These are phyloP conservation scores for Rhagonycha fulva DNA, from an alignment of 2,888 invertebrate species.

Conservation along the genomic window DNA sequence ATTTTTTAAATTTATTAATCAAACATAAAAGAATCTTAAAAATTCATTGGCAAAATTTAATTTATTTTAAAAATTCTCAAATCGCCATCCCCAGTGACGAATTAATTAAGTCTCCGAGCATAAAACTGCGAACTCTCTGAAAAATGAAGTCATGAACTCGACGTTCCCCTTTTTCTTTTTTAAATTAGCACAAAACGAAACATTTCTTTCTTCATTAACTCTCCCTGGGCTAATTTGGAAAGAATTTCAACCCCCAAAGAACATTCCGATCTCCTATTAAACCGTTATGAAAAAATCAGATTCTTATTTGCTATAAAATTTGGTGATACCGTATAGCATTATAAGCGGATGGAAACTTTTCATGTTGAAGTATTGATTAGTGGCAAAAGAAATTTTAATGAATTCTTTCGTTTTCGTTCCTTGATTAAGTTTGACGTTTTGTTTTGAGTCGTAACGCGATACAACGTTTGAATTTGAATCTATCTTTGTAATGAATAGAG, in stretches of 20 bases:
- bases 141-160: conserved; percentile 52
- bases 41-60: conserved; percentile 48
- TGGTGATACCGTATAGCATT: not conserved
- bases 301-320: conserved; percentile 1
- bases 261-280: conserved; percentile 50
- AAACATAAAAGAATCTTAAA: conserved; percentile 44
- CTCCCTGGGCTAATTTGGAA: conserved; percentile 56
- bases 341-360: not conserved
- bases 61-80: conserved; percentile 49
- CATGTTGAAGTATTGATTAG: not conserved
- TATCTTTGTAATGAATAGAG: conserved; percentile 9
- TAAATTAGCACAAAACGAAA: conserved; percentile 58
- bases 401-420: conserved; percentile 32
- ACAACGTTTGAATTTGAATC: not conserved
- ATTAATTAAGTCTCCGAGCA: conserved; percentile 55
- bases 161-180: conserved; percentile 49
- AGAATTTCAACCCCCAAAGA: conserved; percentile 54
- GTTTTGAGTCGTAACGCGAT: not conserved
- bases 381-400: conserved; percentile 43
- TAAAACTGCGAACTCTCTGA: conserved; percentile 47
- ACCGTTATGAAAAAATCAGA: conserved; percentile 24
- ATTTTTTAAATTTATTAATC: conserved; percentile 21
- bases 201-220: conserved; percentile 58
- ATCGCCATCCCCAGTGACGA: conserved; percentile 50
- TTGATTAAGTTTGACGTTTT: not conserved